A percentile compares a stretch with the other conserved stretches of the same genome.
Conservation (phyloP, 64 coral and sea anemone species). For the Porites lutea region DNA sequence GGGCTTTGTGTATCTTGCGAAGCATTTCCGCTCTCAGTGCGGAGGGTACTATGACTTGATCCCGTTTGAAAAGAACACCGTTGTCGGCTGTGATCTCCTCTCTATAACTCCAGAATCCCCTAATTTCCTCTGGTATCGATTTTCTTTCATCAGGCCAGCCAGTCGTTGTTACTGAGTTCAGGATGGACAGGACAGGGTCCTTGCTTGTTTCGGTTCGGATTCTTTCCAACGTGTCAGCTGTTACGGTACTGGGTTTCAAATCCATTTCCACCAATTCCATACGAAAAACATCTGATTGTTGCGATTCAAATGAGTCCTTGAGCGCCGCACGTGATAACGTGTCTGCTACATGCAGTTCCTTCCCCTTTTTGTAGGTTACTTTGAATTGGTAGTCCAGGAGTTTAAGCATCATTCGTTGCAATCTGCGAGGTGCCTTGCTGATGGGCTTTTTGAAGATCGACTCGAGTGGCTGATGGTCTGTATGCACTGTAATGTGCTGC, state of each 20-base stretch:
- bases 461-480: conserved; percentile 48
- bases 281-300: too few species aligned
- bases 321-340: conserved; percentile 34
- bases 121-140: too few species aligned
- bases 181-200: conserved; percentile 3
- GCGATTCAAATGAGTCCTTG: too few species aligned
- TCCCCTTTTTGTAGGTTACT: conserved; percentile 8
- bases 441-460: conserved; percentile 49
- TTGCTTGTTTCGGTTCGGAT: conserved; percentile 11
- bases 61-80: too few species aligned
- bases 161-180: neutral
- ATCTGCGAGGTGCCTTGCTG: conserved; percentile 51
- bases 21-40: conserved; percentile 43
- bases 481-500: conserved; percentile 15
- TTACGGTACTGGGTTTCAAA: too few species aligned
- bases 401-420: conserved; percentile 60
- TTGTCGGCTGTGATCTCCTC: too few species aligned
- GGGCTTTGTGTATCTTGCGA: conserved; percentile 60
- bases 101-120: too few species aligned
- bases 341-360: conserved; percentile 51
- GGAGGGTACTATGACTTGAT: too few species aligned
- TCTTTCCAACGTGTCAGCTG: conserved; percentile 16
- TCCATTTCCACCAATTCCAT: too few species aligned
- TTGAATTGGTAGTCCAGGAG: conserved; percentile 34
- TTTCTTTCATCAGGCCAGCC: too few species aligned